Conservation (phyloP, 2,797 vertebrate species). For the Chaetophractus vellerosus region DNA sequence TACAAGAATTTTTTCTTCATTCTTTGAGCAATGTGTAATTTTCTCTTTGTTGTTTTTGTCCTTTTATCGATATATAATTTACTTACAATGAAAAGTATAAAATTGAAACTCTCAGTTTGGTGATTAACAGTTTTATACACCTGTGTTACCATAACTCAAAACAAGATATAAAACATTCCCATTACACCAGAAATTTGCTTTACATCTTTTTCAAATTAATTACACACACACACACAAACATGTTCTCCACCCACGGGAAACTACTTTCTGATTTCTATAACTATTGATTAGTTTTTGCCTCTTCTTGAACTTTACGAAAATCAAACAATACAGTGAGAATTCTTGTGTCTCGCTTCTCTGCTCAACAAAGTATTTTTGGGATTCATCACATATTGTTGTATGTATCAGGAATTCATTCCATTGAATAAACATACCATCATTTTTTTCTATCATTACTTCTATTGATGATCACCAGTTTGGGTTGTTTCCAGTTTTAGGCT, state of each 20-base stretch:
- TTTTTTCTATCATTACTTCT: not conserved
- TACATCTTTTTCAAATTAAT: not conserved
- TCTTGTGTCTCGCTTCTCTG: not conserved
- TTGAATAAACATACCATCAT: not conserved
- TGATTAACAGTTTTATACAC: not conserved
- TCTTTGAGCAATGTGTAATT: not conserved
- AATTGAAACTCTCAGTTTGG: not conserved
- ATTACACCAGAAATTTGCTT: not conserved
- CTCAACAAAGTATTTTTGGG: not conserved
- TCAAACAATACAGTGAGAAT: not conserved
- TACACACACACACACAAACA: not conserved
- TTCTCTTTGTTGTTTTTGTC: not conserved
- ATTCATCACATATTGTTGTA: not conserved
- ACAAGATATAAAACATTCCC: not conserved
- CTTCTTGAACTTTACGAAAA: not conserved
- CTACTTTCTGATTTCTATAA: not conserved
- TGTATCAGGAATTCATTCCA: not conserved
- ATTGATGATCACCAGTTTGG: not conserved
- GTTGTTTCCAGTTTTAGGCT: not conserved
- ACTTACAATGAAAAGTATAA: not conserved
- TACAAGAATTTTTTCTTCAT: constrained; percentile 22
- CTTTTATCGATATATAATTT: constrained; percentile 16
- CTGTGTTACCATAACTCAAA: not conserved
- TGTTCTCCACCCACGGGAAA: not conserved
- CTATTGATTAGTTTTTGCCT: constrained; percentile 8